Base-by-base conservation (phyloP, 2,113 vertebrate species). In the Siniperca chuatsi region DNA sequence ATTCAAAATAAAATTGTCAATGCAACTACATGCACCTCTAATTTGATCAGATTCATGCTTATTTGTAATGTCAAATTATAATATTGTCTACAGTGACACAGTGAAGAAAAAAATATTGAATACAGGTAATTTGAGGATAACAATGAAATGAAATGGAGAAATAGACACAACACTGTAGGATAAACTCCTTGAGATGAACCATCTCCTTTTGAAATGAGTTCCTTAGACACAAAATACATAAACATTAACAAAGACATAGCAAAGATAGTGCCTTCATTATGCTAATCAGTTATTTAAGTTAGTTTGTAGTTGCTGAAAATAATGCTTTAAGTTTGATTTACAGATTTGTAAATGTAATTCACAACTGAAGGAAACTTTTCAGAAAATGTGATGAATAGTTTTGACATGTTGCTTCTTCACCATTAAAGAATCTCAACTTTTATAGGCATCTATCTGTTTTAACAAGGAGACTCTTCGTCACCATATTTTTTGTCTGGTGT, bases 401-500 rank as follows among this genome's bases (percentile, higher is more conserved):
- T 44, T 52, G n/a, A 75, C 37, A 29, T 68, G 44, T n/a, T 50
- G 11, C 12, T 40, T 20, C 20, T n/a, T 69, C 40, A 5, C 40
- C 23, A 54, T 58, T 40, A 67, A 72, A 72, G 57, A 60, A 72
- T 86, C 42, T 77, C 7, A 66, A 57, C 25, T 33, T 21, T 50
- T 23, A 5, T 8, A 52, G 46, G 35, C n/a, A 61, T 64, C 42
- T 71, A 35, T 70, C 68, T 81, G 57, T 44, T 79, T 79, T 23
- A 48, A 82, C 33, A 64, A 75, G 58, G 40, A 68, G 20, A 2
- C 42, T 76, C 55, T 72, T 85, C 46, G 40, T 64, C 48, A 33
- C 40, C 16, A 1, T 15, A 66, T 18, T 42, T 50, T 48, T 35
- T 70, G 40, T 0, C 74, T 83, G 70, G 37, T 57, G 37, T 76